Conservation (phyloP, 64 coral and sea anemone genomes). For the Exaiptasia diaphana region DNA sequence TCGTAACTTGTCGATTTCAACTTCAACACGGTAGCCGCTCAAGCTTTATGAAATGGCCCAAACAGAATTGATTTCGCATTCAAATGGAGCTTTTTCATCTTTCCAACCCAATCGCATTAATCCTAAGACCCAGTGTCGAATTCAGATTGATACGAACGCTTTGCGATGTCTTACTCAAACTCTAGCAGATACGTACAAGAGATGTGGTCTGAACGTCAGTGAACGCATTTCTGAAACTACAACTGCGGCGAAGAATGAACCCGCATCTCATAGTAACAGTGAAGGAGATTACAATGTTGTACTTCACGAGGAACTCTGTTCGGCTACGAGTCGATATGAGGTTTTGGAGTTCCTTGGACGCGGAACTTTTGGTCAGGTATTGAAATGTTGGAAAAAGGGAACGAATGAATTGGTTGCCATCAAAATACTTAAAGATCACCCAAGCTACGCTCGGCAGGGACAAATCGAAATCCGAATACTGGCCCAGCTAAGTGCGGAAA, state of each 20-base stretch:
- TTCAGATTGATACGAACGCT: constrained; percentile 73
- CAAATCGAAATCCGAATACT: constrained; percentile 97
- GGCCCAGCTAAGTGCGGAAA: constrained; percentile 85
- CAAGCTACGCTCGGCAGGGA: constrained; percentile 91
- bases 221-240: constrained; percentile 56
- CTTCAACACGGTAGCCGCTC: too few species aligned
- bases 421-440: constrained; percentile 98
- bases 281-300: constrained; percentile 97
- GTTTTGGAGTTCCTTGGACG: constrained; percentile 96
- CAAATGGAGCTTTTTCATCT: constrained; percentile 79
- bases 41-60: constrained; percentile 94
- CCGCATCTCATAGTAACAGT: constrained; percentile 59
- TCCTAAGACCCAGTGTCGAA: constrained; percentile 30
- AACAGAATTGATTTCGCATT: constrained; percentile 88
- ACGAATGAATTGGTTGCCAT: constrained; percentile 92
- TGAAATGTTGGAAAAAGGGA: constrained; percentile 99
- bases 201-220: constrained; percentile 74
- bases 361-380: constrained; percentile 95
- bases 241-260: constrained; percentile 59
- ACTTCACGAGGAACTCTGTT: constrained; percentile 82
- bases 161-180: constrained; percentile 74
- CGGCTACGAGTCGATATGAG: constrained; percentile 84
- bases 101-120: constrained; percentile 53
- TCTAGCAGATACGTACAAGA: constrained; percentile 76
- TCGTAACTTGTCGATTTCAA: too few species aligned